Base-by-base conservation (phyloP, 2,888 invertebrate genomes). In the Charanyca ferruginea region DNA sequence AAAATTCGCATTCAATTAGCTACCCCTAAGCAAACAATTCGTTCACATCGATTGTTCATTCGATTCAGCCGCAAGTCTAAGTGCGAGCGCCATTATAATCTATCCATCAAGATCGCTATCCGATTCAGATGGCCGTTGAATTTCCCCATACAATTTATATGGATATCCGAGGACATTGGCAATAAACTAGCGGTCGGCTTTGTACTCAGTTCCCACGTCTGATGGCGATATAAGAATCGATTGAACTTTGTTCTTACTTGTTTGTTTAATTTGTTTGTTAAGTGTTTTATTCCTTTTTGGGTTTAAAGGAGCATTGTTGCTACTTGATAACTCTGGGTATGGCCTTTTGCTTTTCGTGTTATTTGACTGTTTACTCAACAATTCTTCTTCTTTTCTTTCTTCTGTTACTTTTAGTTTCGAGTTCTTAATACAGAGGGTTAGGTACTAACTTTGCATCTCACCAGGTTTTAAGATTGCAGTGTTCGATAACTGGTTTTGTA, bases 81-180 rank as follows among this genome's bases (percentile, higher is more conserved):
- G 64, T 73, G 77, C 73, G 75, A 86, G 85, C 85, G 85, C 87
- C 86, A 84, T 83, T 85, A 79, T 88, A 87, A 90, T 90, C 88
- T 90, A 89, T 91, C 89, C 85, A 91, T 92, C 91, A 90, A 90
- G 92, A 94, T 93, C 60, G 68, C 77, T 89, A 92, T 93, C 92
- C 81, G 85, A 89, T 90, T 89, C 85, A 90, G 88, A 89, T 89
- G 87, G 87, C 81, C 85, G 86, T 80, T 85, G 87, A 88, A 85
- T 90, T 89, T 89, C 87, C 85, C 84, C 80, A 81, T 82, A 84
- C 85, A 87, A 87, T 89, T 87, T 89, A 89, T 90, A 89, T 87
- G 85, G 88, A 85, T 86, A 87, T 84, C 82, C 78, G 86, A 82
- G 81, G 89, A 89, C 89, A 89, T 86, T 85, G 87, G 80, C 89